A percentile compares a stretch with the other conserved stretches of the same genome.
phyloP scores from a whole-genome alignment of 1,140 invertebrate genomes.

The Lucilia cuprina region DNA sequence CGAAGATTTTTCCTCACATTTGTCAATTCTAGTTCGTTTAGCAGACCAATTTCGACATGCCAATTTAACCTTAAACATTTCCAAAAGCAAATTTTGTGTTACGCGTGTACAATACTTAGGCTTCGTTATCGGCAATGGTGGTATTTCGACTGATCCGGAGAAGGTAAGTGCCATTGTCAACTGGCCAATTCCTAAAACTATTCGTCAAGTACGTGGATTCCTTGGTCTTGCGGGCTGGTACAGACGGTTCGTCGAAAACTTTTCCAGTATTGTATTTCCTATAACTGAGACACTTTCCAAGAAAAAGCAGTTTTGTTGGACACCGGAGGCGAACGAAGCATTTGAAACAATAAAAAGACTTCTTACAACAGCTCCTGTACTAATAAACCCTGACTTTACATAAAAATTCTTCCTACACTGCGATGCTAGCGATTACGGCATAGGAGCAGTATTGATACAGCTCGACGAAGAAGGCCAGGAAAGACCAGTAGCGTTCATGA shows the following conservation, averaged over 20 bases:
- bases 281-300: too few relatives aligned
- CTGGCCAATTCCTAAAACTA: slow-evolving; percentile 39
- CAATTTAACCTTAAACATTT: background rate
- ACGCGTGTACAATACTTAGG: background rate
- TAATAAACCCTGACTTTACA: too few relatives aligned
- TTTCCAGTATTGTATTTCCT: too few relatives aligned
- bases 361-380: too few relatives aligned
- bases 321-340: too few relatives aligned
- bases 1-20: background rate
- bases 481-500: too few relatives aligned
- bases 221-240: background rate
- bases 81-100: background rate
- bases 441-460: too few relatives aligned
- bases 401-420: too few relatives aligned
- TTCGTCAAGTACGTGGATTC: slow-evolving; percentile 39
- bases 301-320: too few relatives aligned
- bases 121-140: background rate
- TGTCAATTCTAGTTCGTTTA: background rate
- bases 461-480: too few relatives aligned
- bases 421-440: too few relatives aligned
- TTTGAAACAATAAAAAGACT: too few relatives aligned
- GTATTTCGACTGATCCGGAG: slow-evolving; percentile 5
- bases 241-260: slow-evolving; percentile 39
- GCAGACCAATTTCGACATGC: background rate
- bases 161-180: slow-evolving; percentile 43